A percentile compares a stretch with the other conserved stretches of the same genome.
phyloP scores from a whole-genome alignment of 1,140 invertebrate species.

The Mercenaria mercenaria region DNA sequence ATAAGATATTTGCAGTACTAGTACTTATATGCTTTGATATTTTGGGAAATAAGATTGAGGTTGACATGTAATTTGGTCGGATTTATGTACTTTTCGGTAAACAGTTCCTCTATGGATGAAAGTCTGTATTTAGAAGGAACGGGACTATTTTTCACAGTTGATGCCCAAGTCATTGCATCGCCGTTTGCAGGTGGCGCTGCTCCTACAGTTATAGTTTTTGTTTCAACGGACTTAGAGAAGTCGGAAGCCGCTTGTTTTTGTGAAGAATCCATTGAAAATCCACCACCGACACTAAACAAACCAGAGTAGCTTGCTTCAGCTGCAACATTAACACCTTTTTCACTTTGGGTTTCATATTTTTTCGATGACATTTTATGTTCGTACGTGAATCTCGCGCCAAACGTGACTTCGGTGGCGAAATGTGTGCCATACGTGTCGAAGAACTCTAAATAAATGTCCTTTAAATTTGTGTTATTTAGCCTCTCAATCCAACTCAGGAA shows the following conservation, averaged over 20 bases:
- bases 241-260: conserved; percentile 23
- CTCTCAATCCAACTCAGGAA: conserved; percentile 47
- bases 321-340: conserved; percentile 36
- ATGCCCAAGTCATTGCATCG: conserved; percentile 62
- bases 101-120: conserved; percentile 22
- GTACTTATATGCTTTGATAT: not conserved
- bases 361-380: conserved; percentile 46
- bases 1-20: conserved; percentile 33
- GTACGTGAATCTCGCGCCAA: conserved; percentile 44
- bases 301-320: conserved; percentile 37
- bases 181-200: too few species aligned
- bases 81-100: conserved; percentile 41
- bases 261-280: conserved; percentile 19
- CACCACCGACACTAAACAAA: not conserved
- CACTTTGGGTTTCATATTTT: not conserved
- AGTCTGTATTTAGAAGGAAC: conserved; percentile 45
- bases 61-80: conserved; percentile 10
- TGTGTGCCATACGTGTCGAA: conserved; percentile 59
- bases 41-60: conserved; percentile 20
- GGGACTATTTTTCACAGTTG: conserved; percentile 38
- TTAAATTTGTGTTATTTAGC: not conserved
- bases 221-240: conserved; percentile 36
- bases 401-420: conserved; percentile 33
- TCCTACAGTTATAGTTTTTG: too few species aligned
- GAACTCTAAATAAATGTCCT: conserved; percentile 34